These are phyloP conservation scores for Andrena praecox DNA, from an alignment of 2,888 invertebrate genomes.

Conservation along the genomic window DNA sequence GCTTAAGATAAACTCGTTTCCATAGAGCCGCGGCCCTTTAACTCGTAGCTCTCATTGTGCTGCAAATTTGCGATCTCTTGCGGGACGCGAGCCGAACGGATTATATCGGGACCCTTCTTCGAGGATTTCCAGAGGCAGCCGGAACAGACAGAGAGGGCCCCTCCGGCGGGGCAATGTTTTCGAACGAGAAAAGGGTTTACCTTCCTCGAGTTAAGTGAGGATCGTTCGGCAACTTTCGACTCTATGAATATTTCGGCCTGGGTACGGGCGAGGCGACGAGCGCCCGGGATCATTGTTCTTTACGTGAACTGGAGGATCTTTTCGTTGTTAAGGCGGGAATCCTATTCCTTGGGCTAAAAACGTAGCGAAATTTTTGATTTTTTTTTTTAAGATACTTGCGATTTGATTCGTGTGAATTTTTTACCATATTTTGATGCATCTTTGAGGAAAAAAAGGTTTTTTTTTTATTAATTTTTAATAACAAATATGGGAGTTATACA, in stretches of 20 bases:
- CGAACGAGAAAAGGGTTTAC: conserved; percentile 51
- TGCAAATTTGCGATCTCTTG: conserved; percentile 63
- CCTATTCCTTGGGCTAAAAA: too few species aligned
- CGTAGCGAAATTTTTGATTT: too few species aligned
- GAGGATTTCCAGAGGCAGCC: conserved; percentile 9
- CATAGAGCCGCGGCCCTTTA: conserved; percentile 52
- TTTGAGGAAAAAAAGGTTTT: too few species aligned
- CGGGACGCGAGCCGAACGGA: conserved; percentile 28
- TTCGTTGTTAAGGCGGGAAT: background rate
- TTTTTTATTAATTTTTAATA: too few species aligned
- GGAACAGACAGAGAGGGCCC: background rate
- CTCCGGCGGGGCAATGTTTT: conserved; percentile 20
- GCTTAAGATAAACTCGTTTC: conserved; percentile 69
- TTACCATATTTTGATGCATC: too few species aligned
- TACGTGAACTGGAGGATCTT: background rate
- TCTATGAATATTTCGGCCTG: conserved; percentile 33
- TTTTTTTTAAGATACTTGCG: too few species aligned
- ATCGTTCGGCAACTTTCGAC: conserved; percentile 35
- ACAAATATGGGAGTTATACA: too few species aligned
- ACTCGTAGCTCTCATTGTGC: conserved; percentile 65
- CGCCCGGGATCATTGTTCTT: background rate
- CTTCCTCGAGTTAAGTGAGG: conserved; percentile 21
- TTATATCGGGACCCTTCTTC: conserved; percentile 38
- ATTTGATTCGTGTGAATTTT: too few species aligned
- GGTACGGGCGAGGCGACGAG: background rate